Evolutionary conservation across 1,140 invertebrate species (phyloP).

Genomic region (Trinorchestia longiramus): DNA sequence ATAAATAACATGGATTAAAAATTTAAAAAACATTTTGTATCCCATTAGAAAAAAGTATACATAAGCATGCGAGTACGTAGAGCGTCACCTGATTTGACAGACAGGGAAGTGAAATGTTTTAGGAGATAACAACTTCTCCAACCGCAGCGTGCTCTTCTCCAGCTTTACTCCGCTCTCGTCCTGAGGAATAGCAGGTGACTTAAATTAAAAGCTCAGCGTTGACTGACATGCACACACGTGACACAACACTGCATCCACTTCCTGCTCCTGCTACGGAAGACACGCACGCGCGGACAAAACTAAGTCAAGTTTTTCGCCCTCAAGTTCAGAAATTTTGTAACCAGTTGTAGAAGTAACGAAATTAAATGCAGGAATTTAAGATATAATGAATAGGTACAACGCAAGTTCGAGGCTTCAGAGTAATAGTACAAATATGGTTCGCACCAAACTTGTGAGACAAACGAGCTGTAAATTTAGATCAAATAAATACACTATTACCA

Average conservation of each 20-base stretch:
- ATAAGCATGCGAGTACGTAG: slow-evolving; percentile 55
- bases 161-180: slow-evolving; percentile 65
- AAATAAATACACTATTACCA: not conserved
- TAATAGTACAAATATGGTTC: no score
- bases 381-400: not conserved
- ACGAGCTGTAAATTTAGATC: no score
- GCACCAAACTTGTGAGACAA: no score
- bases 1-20: not conserved
- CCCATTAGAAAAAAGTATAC: not conserved
- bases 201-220: not conserved
- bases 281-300: not conserved
- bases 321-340: not conserved
- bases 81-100: slow-evolving; percentile 64
- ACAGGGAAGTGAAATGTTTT: slow-evolving; percentile 69
- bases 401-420: not conserved
- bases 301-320: not conserved
- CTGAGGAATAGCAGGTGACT: not conserved
- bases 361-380: not conserved
- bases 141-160: slow-evolving; percentile 61
- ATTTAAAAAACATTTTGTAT: not conserved
- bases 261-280: not conserved
- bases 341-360: not conserved
- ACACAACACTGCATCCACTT: not conserved
- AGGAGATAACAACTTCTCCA: slow-evolving; percentile 67
- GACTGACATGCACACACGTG: not conserved